Conservation (phyloP, 2,797 vertebrate species). For the Pipistrellus nathusii region DNA sequence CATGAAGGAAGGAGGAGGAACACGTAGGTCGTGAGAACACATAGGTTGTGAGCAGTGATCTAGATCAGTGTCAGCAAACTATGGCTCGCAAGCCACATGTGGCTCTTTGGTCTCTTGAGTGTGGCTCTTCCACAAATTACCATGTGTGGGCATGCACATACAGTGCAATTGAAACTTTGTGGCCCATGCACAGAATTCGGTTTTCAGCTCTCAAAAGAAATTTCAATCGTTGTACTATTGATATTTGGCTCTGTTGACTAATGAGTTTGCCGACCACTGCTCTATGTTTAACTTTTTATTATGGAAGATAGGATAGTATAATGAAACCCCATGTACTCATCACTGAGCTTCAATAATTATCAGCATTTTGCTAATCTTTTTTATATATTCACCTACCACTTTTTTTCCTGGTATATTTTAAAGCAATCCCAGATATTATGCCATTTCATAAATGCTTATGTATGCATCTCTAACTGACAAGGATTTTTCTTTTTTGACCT, state of each 20-base stretch:
- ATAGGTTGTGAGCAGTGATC: background rate
- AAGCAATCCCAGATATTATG: background rate
- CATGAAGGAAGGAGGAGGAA: background rate
- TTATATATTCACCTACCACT: background rate
- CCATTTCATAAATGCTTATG: constrained; percentile 9
- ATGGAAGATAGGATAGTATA: background rate
- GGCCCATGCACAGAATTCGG: no score
- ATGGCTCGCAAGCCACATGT: no score
- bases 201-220: no score
- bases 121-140: no score
- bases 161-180: no score
- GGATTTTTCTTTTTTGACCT: constrained; percentile 14
- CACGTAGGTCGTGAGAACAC: background rate
- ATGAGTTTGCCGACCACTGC: no score
- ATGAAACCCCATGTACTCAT: background rate
- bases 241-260: no score
- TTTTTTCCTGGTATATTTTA: background rate
- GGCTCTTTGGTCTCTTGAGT: no score
- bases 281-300: background rate
- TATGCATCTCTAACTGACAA: constrained; percentile 38
- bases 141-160: no score
- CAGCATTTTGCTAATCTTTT: background rate
- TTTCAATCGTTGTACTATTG: no score
- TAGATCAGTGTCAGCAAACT: background rate
- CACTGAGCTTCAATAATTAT: constrained; percentile 8